Conservation (phyloP, 2,888 invertebrate species). For the Sialis lutaria region DNA sequence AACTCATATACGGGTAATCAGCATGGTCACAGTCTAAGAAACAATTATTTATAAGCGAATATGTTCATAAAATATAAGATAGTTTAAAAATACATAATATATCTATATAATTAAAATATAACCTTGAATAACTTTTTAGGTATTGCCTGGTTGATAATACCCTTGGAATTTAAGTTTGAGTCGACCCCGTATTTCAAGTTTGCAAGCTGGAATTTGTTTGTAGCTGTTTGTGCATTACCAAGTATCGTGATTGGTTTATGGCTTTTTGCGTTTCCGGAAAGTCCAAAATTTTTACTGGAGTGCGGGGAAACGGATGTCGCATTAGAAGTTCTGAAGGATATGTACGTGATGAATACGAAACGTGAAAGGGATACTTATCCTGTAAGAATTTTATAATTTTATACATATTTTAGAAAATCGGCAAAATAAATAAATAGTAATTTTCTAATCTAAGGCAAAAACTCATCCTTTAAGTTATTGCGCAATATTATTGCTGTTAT, state of each 20-base stretch:
- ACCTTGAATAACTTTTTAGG: constrained; percentile 27
- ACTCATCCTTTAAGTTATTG: not conserved
- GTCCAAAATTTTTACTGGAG: constrained; percentile 67
- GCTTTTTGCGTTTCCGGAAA: constrained; percentile 62
- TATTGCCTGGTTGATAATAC: constrained; percentile 65
- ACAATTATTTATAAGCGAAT: too few relatives aligned
- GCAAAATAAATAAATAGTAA: not conserved
- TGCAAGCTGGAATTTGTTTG: constrained; percentile 69
- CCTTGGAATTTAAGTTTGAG: constrained; percentile 40
- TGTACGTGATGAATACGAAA: constrained; percentile 56
- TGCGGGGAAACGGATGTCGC: constrained; percentile 64
- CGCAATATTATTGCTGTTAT: not conserved
- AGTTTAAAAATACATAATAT: not conserved
- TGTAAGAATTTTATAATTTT: constrained; percentile 28
- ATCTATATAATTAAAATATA: not conserved
- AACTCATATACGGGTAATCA: too few relatives aligned
- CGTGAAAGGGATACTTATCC: constrained; percentile 52
- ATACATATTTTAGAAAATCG: not conserved
- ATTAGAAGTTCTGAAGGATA: constrained; percentile 43
- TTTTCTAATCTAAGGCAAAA: not conserved
- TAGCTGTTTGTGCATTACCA: constrained; percentile 54
- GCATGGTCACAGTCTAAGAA: not conserved
- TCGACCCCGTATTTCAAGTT: constrained; percentile 34
- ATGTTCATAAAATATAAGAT: too few relatives aligned
- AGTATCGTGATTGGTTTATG: constrained; percentile 48